Evolutionary conservation across 2,888 invertebrate genomes (phyloP).

Genomic region (Machimus rusticus): DNA sequence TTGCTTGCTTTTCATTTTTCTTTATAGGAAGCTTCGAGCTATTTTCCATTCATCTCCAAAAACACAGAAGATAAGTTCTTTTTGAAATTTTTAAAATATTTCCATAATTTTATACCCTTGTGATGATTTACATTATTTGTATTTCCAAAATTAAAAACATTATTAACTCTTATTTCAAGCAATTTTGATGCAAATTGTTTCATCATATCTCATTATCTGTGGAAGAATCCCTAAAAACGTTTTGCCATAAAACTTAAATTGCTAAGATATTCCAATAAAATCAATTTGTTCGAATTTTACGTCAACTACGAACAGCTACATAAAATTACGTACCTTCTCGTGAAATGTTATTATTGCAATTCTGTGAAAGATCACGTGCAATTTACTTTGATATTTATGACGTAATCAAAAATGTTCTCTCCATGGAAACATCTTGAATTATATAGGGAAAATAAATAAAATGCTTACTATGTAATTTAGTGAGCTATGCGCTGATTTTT

Average conservation of each 20-base stretch:
- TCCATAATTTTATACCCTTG: not conserved
- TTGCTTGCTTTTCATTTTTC: not conserved
- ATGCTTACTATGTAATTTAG: not conserved
- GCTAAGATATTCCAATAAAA: not conserved
- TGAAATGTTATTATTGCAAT: not conserved
- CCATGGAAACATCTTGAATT: not conserved
- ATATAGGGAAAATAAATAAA: not conserved
- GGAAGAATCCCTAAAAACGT: not conserved
- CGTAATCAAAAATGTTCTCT: not conserved
- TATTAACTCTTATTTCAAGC: too few relatives aligned
- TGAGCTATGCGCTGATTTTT: not conserved
- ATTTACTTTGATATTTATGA: not conserved
- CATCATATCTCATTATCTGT: not conserved
- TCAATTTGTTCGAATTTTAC: not conserved
- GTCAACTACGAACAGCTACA: not conserved
- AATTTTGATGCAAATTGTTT: not conserved
- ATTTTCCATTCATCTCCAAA: not conserved
- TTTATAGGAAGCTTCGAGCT: not conserved
- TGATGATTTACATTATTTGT: too few relatives aligned
- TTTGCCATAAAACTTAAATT: not conserved
- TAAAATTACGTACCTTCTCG: too few relatives aligned
- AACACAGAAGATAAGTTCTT: not conserved
- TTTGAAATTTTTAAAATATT: not conserved
- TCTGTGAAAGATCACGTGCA: not conserved
- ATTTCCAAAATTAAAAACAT: too few relatives aligned